Percentiles rank a stretch among this genome's conserved stretches.
Conservation (phyloP, 2,113 vertebrate genomes). For the Rhynchomys soricoides region DNA sequence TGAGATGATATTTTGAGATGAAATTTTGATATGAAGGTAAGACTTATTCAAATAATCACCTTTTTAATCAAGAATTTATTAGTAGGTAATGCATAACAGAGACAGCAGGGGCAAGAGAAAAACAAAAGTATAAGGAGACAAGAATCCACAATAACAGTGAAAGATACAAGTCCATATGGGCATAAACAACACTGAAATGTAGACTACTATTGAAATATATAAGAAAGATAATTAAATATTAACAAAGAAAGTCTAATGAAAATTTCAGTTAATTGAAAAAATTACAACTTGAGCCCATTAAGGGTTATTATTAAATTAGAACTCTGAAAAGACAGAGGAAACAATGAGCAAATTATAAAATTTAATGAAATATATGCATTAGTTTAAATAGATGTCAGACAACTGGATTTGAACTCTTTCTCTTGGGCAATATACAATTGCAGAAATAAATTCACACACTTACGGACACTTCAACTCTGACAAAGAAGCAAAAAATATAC, state of each 20-base stretch:
- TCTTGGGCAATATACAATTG: neutral
- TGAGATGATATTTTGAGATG: too few relatives aligned
- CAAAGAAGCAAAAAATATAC: too few relatives aligned
- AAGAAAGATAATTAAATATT: neutral
- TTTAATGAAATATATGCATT: neutral
- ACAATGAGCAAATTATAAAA: neutral
- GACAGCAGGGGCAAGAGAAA: neutral
- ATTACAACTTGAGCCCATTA: neutral
- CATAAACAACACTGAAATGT: neutral
- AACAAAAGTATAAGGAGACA: neutral
- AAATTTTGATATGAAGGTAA: neutral
- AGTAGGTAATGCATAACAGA: neutral
- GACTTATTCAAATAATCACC: neutral
- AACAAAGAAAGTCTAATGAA: neutral
- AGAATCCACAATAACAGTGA: neutral
- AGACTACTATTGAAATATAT: neutral
- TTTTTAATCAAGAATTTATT: neutral
- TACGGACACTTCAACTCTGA: too few relatives aligned
- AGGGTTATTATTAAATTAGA: neutral
- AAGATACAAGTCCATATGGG: neutral
- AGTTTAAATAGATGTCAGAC: neutral
- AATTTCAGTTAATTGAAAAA: neutral
- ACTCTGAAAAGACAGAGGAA: neutral
- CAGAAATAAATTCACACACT: too few relatives aligned
- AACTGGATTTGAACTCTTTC: neutral